Evolutionary conservation across 2,797 vertebrate genomes (phyloP).

Genomic region (Muscicapa striata): DNA sequence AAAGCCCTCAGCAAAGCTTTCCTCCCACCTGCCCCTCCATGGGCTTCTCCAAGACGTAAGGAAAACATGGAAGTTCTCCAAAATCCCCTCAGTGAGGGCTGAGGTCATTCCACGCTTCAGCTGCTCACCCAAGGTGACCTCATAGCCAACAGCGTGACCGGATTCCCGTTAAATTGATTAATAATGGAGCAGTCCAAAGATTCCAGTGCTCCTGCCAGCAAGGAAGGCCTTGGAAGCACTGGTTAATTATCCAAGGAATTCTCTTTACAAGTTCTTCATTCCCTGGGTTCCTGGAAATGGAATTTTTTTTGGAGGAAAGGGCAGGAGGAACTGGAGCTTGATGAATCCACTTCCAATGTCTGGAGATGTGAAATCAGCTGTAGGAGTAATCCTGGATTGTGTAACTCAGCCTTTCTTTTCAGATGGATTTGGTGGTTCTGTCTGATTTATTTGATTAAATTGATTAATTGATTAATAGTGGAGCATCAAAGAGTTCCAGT

Average conservation of each 20-base stretch:
- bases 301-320: not conserved
- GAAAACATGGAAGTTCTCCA: not conserved
- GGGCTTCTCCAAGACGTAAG: not conserved
- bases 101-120: slow-evolving; percentile 41
- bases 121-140: slow-evolving; percentile 58
- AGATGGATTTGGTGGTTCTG: too few relatives aligned
- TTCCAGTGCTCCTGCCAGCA: not conserved
- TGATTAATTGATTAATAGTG: slow-evolving; percentile 37
- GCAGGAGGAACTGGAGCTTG: fast-evolving
- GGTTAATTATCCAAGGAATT: not conserved
- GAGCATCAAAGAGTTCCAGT: not conserved
- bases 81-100: not conserved
- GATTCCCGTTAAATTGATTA: slow-evolving; percentile 37
- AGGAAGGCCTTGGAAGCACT: not conserved
- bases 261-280: not conserved
- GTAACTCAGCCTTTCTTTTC: too few relatives aligned
- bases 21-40: not conserved
- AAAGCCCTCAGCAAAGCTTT: not conserved
- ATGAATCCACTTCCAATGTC: not conserved
- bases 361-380: too few relatives aligned
- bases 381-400: too few relatives aligned
- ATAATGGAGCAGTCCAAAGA: not conserved
- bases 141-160: slow-evolving; percentile 24
- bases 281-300: not conserved
- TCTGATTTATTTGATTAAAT: too few relatives aligned